Evolutionary conservation across 2,113 vertebrate genomes (phyloP).

Genomic region (Carassius carassius): DNA sequence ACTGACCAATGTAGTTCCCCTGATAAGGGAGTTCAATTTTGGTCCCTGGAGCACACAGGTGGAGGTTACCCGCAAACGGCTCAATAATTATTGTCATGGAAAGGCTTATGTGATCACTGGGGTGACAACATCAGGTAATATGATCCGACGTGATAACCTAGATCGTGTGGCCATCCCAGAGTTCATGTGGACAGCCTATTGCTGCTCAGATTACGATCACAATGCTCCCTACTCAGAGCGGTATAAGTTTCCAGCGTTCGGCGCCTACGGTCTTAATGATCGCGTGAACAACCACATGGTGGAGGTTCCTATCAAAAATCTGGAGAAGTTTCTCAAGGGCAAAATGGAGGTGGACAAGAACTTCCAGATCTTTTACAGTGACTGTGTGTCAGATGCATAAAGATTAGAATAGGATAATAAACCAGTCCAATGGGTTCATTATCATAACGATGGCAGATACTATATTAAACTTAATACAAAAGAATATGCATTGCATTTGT

Average conservation of each 20-base stretch:
- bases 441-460: not conserved
- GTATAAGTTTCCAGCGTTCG: conserved; percentile 74
- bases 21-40: conserved; percentile 70
- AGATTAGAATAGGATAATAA: not conserved
- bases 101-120: conserved; percentile 69
- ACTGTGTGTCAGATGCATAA: conserved; percentile 69
- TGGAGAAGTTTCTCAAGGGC: conserved; percentile 72
- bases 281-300: conserved; percentile 69
- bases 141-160: conserved; percentile 68
- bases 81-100: conserved; percentile 74
- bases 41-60: conserved; percentile 76
- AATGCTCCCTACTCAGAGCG: conserved; percentile 71
- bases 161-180: conserved; percentile 69
- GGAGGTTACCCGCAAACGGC: conserved; percentile 68
- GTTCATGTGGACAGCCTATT: conserved; percentile 73
- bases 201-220: conserved; percentile 70
- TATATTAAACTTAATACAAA: not conserved
- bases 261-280: conserved; percentile 69
- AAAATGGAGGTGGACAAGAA: conserved; percentile 74
- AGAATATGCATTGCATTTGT: not conserved
- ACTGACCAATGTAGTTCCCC: conserved; percentile 72
- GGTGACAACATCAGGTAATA: conserved; percentile 70
- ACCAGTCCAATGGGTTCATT: not conserved
- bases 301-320: conserved; percentile 69
- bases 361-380: conserved; percentile 75